phyloP scores from a whole-genome alignment of 2,797 vertebrate species.

The Simalia tracyae region DNA sequence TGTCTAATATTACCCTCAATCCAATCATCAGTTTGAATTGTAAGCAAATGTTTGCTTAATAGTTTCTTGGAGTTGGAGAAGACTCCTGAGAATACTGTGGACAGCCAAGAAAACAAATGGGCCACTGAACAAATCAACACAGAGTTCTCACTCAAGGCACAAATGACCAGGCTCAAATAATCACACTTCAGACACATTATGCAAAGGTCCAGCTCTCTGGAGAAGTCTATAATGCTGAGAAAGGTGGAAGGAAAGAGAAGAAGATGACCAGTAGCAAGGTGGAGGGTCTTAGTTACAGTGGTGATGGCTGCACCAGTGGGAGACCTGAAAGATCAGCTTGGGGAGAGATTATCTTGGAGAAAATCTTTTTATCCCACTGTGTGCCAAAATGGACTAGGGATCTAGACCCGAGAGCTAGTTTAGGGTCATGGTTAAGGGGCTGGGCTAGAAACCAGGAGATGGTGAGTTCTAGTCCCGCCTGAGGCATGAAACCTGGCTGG shows the following conservation, averaged over 20 bases:
- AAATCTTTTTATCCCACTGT: neutral
- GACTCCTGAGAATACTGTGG: neutral
- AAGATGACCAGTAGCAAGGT: neutral
- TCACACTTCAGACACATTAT: neutral
- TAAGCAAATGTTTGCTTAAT: neutral
- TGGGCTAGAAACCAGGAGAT: too few species aligned
- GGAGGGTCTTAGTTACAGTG: neutral
- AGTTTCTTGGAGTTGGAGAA: neutral
- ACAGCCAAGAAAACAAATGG: neutral
- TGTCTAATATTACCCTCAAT: fast-evolving
- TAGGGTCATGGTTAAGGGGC: too few species aligned
- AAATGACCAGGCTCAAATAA: neutral
- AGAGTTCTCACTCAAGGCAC: neutral
- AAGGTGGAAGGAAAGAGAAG: neutral
- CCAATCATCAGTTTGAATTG: neutral
- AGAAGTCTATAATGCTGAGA: neutral
- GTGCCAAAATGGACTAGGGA: neutral
- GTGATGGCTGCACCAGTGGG: neutral
- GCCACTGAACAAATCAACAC: neutral
- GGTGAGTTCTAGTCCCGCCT: too few species aligned
- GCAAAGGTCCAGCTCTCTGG: neutral
- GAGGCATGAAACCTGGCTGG: too few species aligned
- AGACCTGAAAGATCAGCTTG: neutral
- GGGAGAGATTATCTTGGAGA: neutral
- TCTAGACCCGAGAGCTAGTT: too few species aligned